Percentiles rank a stretch among this genome's conserved stretches.
Evolutionary conservation across 1,140 invertebrate genomes (phyloP).

Genomic region (Drosophila mayri): DNA sequence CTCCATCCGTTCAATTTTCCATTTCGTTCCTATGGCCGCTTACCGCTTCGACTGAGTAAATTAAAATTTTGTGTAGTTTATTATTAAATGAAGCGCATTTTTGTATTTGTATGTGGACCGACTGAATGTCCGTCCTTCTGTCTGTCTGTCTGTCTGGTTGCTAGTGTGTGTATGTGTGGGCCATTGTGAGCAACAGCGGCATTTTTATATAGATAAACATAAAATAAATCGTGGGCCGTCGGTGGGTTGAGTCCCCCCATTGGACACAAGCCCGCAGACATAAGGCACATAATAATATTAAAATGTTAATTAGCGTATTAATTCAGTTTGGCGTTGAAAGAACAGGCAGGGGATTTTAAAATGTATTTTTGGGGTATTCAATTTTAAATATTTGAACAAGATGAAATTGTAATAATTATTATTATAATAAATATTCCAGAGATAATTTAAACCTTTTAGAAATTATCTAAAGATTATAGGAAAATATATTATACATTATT

Average conservation of each 20-base stretch:
- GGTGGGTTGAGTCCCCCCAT: slow-evolving; percentile 28
- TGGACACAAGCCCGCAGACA: slow-evolving; percentile 12
- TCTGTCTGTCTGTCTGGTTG: slow-evolving; percentile 23
- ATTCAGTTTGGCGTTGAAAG: slow-evolving; percentile 65
- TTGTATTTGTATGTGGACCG: slow-evolving; percentile 69
- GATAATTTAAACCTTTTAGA: not conserved
- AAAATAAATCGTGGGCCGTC: slow-evolving; percentile 57
- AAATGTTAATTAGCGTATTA: slow-evolving; percentile 80
- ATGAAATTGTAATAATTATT: not conserved
- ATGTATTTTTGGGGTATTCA: not conserved
- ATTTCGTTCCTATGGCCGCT: slow-evolving; percentile 43
- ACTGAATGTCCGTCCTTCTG: slow-evolving; percentile 9
- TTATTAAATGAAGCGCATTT: slow-evolving; percentile 85
- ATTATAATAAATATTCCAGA: not conserved
- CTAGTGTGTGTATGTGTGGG: slow-evolving; percentile 9
- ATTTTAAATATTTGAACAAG: too few species aligned
- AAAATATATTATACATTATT: not conserved
- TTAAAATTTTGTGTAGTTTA: slow-evolving; percentile 84
- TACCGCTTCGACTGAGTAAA: slow-evolving; percentile 68
- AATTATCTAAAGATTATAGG: not conserved
- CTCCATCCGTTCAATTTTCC: slow-evolving; percentile 38
- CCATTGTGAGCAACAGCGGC: slow-evolving; percentile 30
- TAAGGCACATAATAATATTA: slow-evolving; percentile 73
- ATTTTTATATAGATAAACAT: slow-evolving; percentile 53
- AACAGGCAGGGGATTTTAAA: not conserved